Evolutionary conservation across 2,113 vertebrate species (phyloP).

Genomic region (Tichodroma muraria): DNA sequence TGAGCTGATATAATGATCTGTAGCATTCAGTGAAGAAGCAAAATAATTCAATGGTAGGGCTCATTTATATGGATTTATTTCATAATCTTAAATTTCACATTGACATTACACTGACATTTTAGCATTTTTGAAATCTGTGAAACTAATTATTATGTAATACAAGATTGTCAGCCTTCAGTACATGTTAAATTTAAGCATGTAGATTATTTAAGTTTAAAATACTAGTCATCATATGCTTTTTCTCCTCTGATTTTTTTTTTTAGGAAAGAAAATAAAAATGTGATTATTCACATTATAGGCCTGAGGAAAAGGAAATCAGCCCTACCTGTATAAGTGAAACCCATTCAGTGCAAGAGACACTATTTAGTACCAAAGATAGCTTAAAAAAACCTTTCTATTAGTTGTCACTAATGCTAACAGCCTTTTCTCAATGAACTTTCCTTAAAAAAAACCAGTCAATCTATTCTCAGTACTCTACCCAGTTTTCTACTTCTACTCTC

Average conservation of each 20-base stretch:
- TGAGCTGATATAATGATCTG: neutral
- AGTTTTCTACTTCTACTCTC: no score
- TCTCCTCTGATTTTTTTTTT: neutral
- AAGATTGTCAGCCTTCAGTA: neutral
- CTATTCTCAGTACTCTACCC: neutral
- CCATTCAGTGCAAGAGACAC: neutral
- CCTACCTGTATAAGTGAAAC: neutral
- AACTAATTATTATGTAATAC: neutral
- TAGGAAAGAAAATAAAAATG: neutral
- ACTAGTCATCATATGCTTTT: neutral
- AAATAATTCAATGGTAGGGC: neutral
- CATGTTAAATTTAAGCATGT: neutral
- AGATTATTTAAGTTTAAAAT: neutral
- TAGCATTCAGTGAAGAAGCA: neutral
- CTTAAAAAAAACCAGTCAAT: neutral
- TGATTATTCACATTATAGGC: neutral
- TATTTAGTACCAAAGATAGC: neutral
- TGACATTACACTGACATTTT: neutral
- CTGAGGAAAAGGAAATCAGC: neutral
- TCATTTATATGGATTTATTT: neutral
- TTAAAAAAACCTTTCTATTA: neutral
- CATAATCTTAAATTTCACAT: neutral
- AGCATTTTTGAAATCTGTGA: neutral
- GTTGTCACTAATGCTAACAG: neutral
- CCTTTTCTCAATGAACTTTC: neutral